Percentiles rank a stretch among this genome's conserved stretches.
Evolutionary conservation across 92 coral and sea anemone species (phyloP).

Genomic region (Palythoa grandis): DNA sequence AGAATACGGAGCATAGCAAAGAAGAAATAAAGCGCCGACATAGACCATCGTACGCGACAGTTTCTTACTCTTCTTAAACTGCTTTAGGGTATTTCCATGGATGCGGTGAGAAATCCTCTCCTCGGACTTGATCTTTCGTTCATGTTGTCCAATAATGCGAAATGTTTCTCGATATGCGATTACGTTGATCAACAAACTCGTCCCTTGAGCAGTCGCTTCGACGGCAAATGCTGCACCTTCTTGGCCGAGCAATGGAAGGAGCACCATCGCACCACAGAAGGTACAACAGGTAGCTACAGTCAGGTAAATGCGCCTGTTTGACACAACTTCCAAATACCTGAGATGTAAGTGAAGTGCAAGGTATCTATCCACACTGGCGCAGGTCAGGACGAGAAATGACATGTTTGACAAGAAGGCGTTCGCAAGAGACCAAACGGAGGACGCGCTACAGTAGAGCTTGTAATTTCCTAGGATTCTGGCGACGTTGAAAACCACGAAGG

Average conservation of each 20-base stretch:
- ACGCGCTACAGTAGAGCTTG: conserved; percentile 10
- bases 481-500: conserved; percentile 34
- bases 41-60: conserved; percentile 34
- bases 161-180: conserved; percentile 37
- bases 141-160: conserved; percentile 38
- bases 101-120: conserved; percentile 29
- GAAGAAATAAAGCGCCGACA: conserved; percentile 23
- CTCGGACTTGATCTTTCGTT: conserved; percentile 32
- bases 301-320: conserved; percentile 21
- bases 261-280: neutral
- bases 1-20: conserved; percentile 37
- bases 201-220: conserved; percentile 31
- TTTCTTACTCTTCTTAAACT: conserved; percentile 31
- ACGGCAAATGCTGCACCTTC: conserved; percentile 27
- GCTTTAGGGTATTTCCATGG: conserved; percentile 30
- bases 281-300: conserved; percentile 6
- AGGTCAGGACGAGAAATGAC: conserved; percentile 36
- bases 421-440: conserved; percentile 39
- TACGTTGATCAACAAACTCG: conserved; percentile 27
- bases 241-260: neutral
- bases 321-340: conserved; percentile 32
- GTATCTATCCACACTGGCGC: conserved; percentile 40
- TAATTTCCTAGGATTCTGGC: conserved; percentile 40
- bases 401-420: conserved; percentile 33
- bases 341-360: conserved; percentile 21